These are phyloP conservation scores for Spicauda simplicius DNA, from an alignment of 2,888 invertebrate species.

Conservation along the genomic window DNA sequence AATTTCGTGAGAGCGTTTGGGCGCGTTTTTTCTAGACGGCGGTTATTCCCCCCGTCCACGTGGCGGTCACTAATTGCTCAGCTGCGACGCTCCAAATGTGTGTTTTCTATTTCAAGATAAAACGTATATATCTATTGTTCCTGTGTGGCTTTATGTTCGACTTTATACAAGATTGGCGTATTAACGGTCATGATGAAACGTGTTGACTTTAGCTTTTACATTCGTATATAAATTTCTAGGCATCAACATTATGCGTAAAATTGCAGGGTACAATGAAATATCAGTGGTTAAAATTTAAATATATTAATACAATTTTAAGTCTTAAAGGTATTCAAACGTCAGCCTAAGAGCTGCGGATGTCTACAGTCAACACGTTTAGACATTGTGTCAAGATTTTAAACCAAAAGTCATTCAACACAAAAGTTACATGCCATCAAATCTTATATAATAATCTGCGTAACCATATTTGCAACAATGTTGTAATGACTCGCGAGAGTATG, in stretches of 20 bases:
- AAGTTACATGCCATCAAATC: constrained; percentile 8
- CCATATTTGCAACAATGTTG: constrained; percentile 29
- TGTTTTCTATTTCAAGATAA: constrained; percentile 71
- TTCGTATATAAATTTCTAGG: no score
- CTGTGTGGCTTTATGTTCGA: constrained; percentile 4
- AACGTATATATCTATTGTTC: constrained; percentile 5
- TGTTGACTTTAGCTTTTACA: no score
- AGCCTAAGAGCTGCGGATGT: neutral
- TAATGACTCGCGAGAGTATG: constrained; percentile 32
- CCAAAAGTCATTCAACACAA: constrained; percentile 12
- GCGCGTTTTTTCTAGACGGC: constrained; percentile 59
- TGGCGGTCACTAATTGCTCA: constrained; percentile 81
- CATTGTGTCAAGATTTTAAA: neutral
- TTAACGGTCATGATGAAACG: neutral
- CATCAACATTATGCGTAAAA: no score
- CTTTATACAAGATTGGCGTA: neutral
- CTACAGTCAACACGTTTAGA: neutral
- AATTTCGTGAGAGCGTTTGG: constrained; percentile 48
- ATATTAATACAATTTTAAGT: neutral
- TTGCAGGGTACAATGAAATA: no score
- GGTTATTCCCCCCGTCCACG: constrained; percentile 78
- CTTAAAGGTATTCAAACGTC: neutral
- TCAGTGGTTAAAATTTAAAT: no score
- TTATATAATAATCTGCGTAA: constrained; percentile 31
- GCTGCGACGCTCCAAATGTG: constrained; percentile 73